Conservation (phyloP, 2,888 invertebrate genomes). For the Lithodes maja region DNA sequence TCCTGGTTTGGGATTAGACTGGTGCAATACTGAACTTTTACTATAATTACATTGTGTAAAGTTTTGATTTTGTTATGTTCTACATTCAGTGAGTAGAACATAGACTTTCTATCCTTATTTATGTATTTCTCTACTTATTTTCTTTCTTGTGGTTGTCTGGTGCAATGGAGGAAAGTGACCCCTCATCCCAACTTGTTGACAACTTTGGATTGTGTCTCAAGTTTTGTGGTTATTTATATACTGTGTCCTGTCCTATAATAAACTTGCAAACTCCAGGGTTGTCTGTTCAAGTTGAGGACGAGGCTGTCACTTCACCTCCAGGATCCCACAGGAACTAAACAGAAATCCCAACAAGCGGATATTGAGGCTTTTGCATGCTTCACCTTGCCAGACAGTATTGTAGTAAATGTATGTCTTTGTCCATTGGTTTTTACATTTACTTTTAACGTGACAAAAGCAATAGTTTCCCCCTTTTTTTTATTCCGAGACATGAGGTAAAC, state of each 20-base stretch:
- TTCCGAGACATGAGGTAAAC: constrained; percentile 24
- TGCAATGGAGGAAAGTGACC: neutral
- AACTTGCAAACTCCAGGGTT: neutral
- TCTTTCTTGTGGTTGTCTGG: neutral
- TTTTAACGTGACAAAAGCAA: constrained; percentile 31
- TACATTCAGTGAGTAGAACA: constrained; percentile 37
- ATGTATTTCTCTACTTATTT: constrained; percentile 18
- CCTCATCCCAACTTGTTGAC: neutral
- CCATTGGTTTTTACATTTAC: constrained; percentile 35
- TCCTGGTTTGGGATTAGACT: constrained; percentile 61
- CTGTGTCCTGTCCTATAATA: constrained; percentile 3
- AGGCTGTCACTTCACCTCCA: neutral
- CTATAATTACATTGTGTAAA: constrained; percentile 44
- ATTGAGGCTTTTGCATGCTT: constrained; percentile 54
- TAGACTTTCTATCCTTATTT: constrained; percentile 36
- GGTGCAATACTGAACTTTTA: constrained; percentile 60
- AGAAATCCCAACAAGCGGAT: constrained; percentile 28
- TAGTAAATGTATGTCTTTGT: constrained; percentile 41
- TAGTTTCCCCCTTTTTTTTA: constrained; percentile 15
- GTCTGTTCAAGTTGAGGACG: too few relatives aligned
- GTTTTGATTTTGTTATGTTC: constrained; percentile 31
- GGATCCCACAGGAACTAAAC: neutral
- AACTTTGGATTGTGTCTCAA: too few relatives aligned
- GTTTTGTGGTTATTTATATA: neutral
- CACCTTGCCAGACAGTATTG: constrained; percentile 22